Evolutionary conservation across 2,113 vertebrate species (phyloP), one percentile per base, ranked within the genome.

Genomic region (Lampris incognitus): DNA sequence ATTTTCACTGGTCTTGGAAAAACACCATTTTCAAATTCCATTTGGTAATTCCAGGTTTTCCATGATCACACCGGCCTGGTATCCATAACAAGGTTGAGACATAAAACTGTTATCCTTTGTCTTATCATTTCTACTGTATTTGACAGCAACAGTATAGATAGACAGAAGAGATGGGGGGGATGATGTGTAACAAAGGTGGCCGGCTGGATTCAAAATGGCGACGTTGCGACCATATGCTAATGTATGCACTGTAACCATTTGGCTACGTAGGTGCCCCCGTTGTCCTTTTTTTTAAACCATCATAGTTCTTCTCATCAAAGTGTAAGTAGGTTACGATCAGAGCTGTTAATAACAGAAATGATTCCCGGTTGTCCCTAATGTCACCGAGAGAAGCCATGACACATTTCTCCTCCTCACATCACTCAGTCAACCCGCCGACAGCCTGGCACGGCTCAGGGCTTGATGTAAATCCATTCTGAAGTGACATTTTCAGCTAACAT

Each of bases 381-480:
- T 66, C 78, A 48, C 56, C 50, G 46, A 11, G 77, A 67, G 51
- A 76, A 74, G 60, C 76, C 40, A 51, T 40, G 52, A 71, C 79
- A 69, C 55, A 64, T 88, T 58, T 69, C 72, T 74, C 81, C 83
- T 73, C 75, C 56, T 79, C 72, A 6, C 70, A 69, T 85, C 85
- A 76, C 67, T 87, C 86, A 87, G 74, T 90, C 79, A 88, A 70
- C 78, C 85, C 44, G 69, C 70, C 52, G 71, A 71, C 74, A 66
- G 39, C 69, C 41, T 74, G 80, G 90, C 76, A 78, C 75, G 48
- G 78, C 86, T 84, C 24, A 71, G 63, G 72, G 84, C 80, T 93
- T 95, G 94, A 95, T 87, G 91, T 72, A 93, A 94, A 94, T 94
- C 84, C 81, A 61, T 92, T 89, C 78, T 93, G 94, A 94, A 92